These are phyloP conservation scores for Phymastichus coffea DNA, from an alignment of 1,140 invertebrate species.

Conservation along the genomic window DNA sequence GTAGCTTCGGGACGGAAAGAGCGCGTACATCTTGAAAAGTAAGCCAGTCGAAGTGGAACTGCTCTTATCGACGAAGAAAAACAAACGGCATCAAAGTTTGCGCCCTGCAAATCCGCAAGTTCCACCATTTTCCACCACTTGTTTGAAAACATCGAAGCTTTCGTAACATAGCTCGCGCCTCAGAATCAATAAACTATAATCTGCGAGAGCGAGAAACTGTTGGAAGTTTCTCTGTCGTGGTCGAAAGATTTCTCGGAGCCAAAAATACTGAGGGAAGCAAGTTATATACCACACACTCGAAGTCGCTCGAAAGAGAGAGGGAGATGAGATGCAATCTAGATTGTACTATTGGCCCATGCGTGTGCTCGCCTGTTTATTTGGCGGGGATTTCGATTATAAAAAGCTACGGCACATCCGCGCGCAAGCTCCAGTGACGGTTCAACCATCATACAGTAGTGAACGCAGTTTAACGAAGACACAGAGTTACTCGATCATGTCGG, in stretches of 20 bases:
- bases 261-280: conserved; percentile 47
- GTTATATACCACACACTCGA: too few species aligned
- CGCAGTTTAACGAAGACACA: background rate
- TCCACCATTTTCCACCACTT: too few species aligned
- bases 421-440: background rate
- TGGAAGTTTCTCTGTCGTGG: conserved; percentile 35
- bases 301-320: background rate
- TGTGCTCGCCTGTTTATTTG: background rate
- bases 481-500: background rate
- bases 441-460: background rate
- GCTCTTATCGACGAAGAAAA: too few species aligned
- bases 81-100: too few species aligned
- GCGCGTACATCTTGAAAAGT: too few species aligned
- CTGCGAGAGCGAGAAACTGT: conserved; percentile 23
- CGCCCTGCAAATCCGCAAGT: too few species aligned
- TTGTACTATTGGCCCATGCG: conserved; percentile 41
- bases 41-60: too few species aligned
- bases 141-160: too few species aligned
- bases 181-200: too few species aligned
- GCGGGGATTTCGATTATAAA: conserved; percentile 40
- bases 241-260: conserved; percentile 24
- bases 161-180: too few species aligned
- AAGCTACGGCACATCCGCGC: conserved; percentile 10
- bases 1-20: too few species aligned
- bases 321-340: conserved; percentile 38